phyloP scores from a whole-genome alignment of 2,113 vertebrate genomes.

The Fukomys damarensis region DNA sequence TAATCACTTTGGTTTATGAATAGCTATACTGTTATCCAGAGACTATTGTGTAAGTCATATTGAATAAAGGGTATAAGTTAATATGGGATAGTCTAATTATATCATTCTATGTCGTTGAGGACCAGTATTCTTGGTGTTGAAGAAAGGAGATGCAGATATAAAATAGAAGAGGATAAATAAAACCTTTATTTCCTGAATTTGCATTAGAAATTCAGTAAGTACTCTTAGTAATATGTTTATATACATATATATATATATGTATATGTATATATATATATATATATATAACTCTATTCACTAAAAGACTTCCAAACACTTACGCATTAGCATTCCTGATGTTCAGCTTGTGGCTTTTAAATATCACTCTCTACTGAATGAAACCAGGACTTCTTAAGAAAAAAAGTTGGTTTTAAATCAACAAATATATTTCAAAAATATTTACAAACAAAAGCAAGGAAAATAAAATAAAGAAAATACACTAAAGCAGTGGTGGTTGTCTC shows the following conservation, averaged over 20 bases:
- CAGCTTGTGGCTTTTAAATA: not conserved
- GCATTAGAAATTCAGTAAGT: not conserved
- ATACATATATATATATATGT: not conserved
- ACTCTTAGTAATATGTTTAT: not conserved
- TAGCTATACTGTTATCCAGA: not conserved
- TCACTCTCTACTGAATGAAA: not conserved
- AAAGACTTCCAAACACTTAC: not conserved
- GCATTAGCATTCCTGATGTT: not conserved
- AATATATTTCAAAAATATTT: not conserved
- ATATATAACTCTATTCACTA: not conserved
- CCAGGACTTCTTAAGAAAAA: not conserved
- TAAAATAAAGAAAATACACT: not conserved
- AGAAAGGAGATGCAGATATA: not conserved
- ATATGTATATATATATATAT: not conserved
- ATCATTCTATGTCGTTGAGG: not conserved
- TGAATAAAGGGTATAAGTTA: not conserved
- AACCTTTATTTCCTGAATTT: not conserved
- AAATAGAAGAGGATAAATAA: not conserved
- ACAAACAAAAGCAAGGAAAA: not conserved
- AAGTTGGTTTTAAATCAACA: not conserved
- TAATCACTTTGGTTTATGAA: not conserved
- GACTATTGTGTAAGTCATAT: not conserved
- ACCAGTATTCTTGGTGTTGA: not conserved
- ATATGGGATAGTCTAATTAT: not conserved
- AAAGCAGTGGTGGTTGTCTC: not conserved